phyloP scores from a whole-genome alignment of 2,888 invertebrate genomes.

The Drosophila maculinotata region DNA sequence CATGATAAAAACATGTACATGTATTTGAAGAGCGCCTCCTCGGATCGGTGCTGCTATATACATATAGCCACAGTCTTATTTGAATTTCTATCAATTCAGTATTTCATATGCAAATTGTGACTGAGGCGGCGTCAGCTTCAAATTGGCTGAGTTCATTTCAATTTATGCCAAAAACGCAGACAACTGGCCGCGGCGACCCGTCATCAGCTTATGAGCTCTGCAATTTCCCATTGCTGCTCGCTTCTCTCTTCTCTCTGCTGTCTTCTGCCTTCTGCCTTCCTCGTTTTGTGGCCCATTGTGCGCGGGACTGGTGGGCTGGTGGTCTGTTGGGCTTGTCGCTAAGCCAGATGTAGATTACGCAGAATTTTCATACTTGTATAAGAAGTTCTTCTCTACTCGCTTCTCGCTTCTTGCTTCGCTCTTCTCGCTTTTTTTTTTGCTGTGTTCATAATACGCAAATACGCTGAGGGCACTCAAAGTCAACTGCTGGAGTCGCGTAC shows the following conservation, averaged over 20 bases:
- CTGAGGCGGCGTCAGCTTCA: slow-evolving; percentile 34
- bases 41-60: no score
- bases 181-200: neutral
- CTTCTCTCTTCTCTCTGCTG: neutral
- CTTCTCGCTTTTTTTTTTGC: slow-evolving; percentile 18
- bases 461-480: slow-evolving; percentile 62
- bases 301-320: neutral
- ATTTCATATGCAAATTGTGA: slow-evolving; percentile 52
- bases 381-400: slow-evolving; percentile 25
- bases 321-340: slow-evolving; percentile 45
- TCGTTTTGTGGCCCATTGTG: slow-evolving; percentile 38
- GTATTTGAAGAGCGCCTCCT: slow-evolving; percentile 1
- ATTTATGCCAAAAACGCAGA: slow-evolving; percentile 67
- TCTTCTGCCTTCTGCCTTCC: neutral
- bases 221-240: slow-evolving; percentile 18
- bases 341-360: slow-evolving; percentile 77
- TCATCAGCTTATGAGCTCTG: slow-evolving; percentile 21
- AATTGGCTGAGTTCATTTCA: slow-evolving; percentile 72
- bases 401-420: neutral
- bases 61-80: no score
- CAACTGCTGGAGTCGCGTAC: slow-evolving; percentile 44
- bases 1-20: slow-evolving; percentile 35
- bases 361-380: slow-evolving; percentile 59
- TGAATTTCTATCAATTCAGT: slow-evolving; percentile 16
- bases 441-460: slow-evolving; percentile 61